These are phyloP conservation scores for Ridgeia piscesae DNA, from an alignment of 1,140 invertebrate species.

Conservation along the genomic window DNA sequence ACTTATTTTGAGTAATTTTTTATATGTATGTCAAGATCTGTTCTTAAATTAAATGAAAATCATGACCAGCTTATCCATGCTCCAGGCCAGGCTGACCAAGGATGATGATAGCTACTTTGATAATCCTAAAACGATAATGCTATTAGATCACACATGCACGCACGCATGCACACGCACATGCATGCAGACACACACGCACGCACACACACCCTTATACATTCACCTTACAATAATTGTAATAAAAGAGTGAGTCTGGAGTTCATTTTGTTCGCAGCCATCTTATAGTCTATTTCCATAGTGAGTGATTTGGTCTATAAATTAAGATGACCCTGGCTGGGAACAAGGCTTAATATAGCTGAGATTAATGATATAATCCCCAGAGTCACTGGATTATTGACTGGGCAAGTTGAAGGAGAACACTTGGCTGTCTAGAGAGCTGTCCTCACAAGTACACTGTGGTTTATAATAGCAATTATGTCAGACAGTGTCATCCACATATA, in stretches of 20 bases:
- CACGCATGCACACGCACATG: not conserved
- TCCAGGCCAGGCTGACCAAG: no score
- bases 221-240: not conserved
- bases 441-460: not conserved
- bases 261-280: not conserved
- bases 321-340: not conserved
- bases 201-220: no score
- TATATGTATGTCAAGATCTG: no score
- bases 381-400: not conserved
- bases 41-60: no score
- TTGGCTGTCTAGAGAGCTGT: not conserved
- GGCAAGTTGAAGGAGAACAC: not conserved
- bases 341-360: not conserved
- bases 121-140: no score
- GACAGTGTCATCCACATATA: not conserved
- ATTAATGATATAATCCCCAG: not conserved
- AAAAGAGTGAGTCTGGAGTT: not conserved
- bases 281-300: not conserved
- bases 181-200: not conserved
- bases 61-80: no score
- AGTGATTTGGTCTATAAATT: not conserved
- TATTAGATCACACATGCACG: no score
- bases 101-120: no score
- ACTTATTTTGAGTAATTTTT: no score
- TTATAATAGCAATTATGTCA: not conserved